These are phyloP conservation scores for Paramisgurnus dabryanus DNA, from an alignment of 2,113 vertebrate genomes.

Conservation along the genomic window DNA sequence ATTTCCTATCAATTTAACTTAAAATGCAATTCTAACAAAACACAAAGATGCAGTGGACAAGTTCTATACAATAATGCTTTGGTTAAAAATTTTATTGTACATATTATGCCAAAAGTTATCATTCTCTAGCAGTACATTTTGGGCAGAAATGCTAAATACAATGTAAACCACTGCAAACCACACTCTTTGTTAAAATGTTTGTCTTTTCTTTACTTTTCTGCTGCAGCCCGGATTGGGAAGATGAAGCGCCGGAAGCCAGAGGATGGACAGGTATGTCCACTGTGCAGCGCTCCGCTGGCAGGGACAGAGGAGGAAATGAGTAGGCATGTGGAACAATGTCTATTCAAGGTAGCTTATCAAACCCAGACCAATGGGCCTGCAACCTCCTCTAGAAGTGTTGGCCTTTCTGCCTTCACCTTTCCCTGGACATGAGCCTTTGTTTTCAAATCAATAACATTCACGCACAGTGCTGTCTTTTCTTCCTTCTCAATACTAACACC, in stretches of 20 bases:
- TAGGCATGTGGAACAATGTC: constrained; percentile 99
- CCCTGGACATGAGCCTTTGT: constrained; percentile 56
- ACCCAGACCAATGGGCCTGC: constrained; percentile 45
- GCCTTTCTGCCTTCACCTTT: constrained; percentile 55
- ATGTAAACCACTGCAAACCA: too few species aligned
- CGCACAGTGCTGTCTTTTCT: neutral
- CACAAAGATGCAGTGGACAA: too few species aligned
- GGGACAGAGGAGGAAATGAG: constrained; percentile 99
- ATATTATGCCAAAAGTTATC: too few species aligned
- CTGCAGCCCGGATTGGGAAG: constrained; percentile 97
- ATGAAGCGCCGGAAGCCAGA: constrained; percentile 99
- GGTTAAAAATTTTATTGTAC: too few species aligned
- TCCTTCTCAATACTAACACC: neutral
- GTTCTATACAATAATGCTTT: too few species aligned
- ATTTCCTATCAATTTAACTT: too few species aligned
- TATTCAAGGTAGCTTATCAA: constrained; percentile 91
- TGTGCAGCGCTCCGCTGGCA: constrained; percentile 96
- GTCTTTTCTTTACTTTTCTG: constrained; percentile 27
- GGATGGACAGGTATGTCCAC: constrained; percentile 99
- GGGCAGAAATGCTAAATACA: too few species aligned
- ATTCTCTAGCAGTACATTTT: too few species aligned
- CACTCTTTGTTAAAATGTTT: neutral
- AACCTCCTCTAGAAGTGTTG: constrained; percentile 42
- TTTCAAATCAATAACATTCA: neutral
- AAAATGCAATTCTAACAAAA: too few species aligned